Conservation (phyloP, 2,113 vertebrate genomes). For the Meriones unguiculatus region DNA sequence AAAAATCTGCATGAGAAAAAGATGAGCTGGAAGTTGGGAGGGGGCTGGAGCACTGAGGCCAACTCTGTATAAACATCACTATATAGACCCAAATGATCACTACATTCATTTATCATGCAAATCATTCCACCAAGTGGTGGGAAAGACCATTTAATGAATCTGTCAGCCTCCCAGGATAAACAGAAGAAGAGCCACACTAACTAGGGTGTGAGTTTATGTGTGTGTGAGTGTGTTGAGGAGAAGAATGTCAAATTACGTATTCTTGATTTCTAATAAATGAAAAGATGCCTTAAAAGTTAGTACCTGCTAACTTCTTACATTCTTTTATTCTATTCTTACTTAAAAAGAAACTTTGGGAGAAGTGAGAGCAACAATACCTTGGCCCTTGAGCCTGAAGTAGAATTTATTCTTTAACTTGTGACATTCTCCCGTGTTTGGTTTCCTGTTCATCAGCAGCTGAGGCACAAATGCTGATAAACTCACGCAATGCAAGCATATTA, state of each 20-base stretch:
- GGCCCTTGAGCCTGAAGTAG: background rate
- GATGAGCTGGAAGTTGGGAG: conserved; percentile 17
- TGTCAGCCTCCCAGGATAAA: conserved; percentile 27
- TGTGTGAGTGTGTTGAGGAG: background rate
- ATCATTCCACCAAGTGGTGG: conserved; percentile 27
- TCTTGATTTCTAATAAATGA: conserved; percentile 13
- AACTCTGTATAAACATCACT: conserved; percentile 31
- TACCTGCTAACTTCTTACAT: background rate
- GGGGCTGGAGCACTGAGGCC: background rate
- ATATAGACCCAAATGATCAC: background rate
- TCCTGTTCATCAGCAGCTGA: background rate
- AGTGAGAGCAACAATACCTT: background rate
- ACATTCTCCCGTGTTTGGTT: background rate
- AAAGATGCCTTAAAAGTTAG: conserved; percentile 38
- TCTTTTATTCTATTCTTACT: conserved; percentile 3
- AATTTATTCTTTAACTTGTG: background rate
- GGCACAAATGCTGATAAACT: background rate
- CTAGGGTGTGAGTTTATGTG: background rate
- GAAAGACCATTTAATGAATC: conserved; percentile 42
- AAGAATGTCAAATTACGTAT: background rate
- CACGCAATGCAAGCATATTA: background rate
- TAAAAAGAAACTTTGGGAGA: conserved; percentile 16
- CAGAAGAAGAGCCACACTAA: background rate
- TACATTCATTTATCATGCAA: conserved; percentile 3
- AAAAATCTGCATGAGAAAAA: conserved; percentile 67